Evolutionary conservation across 2,113 vertebrate genomes (phyloP).

Genomic region (Cinclus mexicanus): DNA sequence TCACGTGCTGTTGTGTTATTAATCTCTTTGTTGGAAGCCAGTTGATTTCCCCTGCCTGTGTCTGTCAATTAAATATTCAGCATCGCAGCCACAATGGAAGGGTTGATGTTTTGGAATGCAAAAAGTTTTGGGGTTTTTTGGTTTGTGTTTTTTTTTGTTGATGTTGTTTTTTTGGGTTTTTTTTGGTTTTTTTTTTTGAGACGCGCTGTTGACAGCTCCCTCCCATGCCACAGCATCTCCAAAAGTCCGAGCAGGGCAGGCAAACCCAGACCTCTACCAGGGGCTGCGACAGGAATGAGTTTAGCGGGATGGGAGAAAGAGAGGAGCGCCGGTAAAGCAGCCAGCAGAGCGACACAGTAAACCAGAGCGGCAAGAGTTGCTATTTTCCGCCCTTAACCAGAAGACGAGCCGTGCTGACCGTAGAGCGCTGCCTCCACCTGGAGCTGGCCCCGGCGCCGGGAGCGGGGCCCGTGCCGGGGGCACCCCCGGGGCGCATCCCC

Average conservation of each 20-base stretch:
- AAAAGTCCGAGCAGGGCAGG: not conserved
- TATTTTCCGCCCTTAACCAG: not conserved
- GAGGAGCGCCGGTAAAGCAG: not conserved
- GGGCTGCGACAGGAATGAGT: not conserved
- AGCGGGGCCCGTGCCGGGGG: not conserved
- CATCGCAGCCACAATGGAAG: constrained; percentile 10
- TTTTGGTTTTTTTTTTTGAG: not conserved
- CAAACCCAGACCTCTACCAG: not conserved
- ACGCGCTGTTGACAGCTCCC: constrained; percentile 23
- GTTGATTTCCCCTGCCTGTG: constrained; percentile 56
- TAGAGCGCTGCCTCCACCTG: constrained; percentile 40
- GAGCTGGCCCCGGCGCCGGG: not conserved
- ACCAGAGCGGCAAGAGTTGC: not conserved
- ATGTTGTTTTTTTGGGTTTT: not conserved
- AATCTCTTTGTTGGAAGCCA: constrained; percentile 72
- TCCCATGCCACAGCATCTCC: not conserved
- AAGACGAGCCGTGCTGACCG: not conserved
- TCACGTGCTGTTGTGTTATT: constrained; percentile 72
- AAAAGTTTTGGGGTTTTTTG: not conserved
- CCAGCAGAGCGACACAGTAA: not conserved
- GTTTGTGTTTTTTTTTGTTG: too few species aligned
- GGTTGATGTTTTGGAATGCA: constrained; percentile 30
- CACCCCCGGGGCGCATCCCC: not conserved
- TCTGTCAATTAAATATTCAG: constrained; percentile 68
- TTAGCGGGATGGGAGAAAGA: not conserved